These are phyloP conservation scores for Empidonax alnorum DNA, from an alignment of 2,113 vertebrate genomes.

Conservation along the genomic window DNA sequence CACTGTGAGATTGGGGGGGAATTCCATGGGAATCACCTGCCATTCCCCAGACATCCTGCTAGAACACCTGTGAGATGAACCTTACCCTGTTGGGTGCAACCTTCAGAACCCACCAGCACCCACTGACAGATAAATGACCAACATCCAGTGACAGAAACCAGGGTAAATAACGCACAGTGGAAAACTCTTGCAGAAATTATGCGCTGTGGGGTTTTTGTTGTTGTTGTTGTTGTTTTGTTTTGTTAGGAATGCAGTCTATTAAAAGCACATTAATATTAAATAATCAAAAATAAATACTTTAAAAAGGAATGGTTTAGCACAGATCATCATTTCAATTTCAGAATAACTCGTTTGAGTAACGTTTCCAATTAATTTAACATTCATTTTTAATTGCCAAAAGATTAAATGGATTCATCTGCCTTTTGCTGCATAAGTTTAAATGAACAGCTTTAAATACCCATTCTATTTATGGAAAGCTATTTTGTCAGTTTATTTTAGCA, in stretches of 20 bases:
- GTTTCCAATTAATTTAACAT: constrained; percentile 44
- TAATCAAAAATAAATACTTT: constrained; percentile 26
- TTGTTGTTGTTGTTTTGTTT: neutral
- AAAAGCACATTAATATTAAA: constrained; percentile 19
- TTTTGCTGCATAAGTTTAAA: neutral
- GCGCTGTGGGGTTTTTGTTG: neutral
- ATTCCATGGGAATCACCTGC: neutral
- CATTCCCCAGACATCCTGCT: neutral
- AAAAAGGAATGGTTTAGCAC: neutral
- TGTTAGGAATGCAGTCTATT: neutral
- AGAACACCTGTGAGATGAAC: neutral
- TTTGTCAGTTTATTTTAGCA: neutral
- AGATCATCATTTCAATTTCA: constrained; percentile 37
- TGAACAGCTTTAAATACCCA: neutral
- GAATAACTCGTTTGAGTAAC: constrained; percentile 35
- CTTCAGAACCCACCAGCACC: neutral
- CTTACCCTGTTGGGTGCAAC: neutral
- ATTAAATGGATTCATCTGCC: constrained; percentile 14
- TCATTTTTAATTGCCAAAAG: constrained; percentile 51
- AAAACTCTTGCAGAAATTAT: neutral
- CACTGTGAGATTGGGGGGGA: neutral
- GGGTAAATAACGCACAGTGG: neutral
- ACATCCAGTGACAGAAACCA: neutral
- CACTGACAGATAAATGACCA: neutral
- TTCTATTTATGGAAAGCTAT: neutral